These are phyloP conservation scores for Zaprionus lachaisei DNA, from an alignment of 1,140 invertebrate species.

Conservation along the genomic window DNA sequence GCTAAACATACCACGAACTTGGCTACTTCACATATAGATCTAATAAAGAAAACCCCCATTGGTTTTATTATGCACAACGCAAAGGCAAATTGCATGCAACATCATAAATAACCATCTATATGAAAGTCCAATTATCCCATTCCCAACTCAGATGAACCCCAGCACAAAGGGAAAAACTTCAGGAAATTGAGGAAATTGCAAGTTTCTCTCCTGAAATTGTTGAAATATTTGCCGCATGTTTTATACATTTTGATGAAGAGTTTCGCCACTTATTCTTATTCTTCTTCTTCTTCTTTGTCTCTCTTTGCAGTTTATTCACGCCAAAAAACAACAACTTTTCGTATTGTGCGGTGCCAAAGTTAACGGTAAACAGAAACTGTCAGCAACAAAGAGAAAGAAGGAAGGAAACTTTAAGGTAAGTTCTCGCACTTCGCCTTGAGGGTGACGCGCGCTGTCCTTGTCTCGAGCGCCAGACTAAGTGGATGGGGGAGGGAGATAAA, in stretches of 20 bases:
- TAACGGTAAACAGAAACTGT: constrained; percentile 21
- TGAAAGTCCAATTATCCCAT: background rate
- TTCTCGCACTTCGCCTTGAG: constrained; percentile 11
- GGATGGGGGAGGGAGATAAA: background rate
- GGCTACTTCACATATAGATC: no score
- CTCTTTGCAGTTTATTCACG: constrained; percentile 17
- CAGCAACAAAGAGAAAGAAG: background rate
- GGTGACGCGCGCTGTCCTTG: background rate
- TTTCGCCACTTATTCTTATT: background rate
- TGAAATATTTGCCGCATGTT: background rate
- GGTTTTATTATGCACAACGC: background rate
- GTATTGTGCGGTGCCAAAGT: constrained; percentile 28
- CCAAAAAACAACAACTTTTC: background rate
- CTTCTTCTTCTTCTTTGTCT: background rate
- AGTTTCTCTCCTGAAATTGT: background rate
- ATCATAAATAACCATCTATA: background rate
- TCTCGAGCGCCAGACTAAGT: constrained; percentile 9
- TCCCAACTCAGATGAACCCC: background rate
- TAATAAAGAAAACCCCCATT: no score
- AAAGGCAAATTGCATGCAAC: background rate
- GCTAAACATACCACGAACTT: no score
- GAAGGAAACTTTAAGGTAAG: constrained; percentile 46
- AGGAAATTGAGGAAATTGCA: background rate
- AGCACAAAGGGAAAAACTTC: background rate
- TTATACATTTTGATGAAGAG: constrained; percentile 1